Percentiles rank a stretch among this genome's conserved stretches.
Conservation (phyloP, 2,113 vertebrate genomes). For the mouse (Mus musculus) region DNA sequence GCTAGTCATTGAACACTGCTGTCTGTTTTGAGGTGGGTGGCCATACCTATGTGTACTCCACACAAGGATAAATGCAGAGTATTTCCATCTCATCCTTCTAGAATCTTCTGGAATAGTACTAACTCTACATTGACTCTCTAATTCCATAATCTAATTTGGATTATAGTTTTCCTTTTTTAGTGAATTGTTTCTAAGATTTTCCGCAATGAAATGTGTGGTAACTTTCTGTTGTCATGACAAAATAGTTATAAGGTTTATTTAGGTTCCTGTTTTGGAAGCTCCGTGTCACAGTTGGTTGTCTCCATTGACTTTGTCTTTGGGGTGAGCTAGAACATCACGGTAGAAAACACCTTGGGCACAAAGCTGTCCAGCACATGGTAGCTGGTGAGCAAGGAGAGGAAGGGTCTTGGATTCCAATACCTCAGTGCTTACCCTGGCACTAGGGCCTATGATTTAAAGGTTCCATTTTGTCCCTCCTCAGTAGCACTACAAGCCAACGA, state of each 20-base stretch:
- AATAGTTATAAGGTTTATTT: background rate
- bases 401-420: background rate
- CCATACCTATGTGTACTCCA: background rate
- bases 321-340: background rate
- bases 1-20: background rate
- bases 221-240: background rate
- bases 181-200: constrained; percentile 15
- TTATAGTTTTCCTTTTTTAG: background rate
- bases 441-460: background rate
- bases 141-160: background rate
- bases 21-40: background rate
- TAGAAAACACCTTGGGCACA: background rate
- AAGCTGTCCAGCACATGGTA: background rate
- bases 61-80: background rate
- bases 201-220: background rate
- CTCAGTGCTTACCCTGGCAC: no score
- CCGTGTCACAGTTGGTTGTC: background rate
- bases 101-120: background rate
- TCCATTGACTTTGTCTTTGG: background rate
- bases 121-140: background rate
- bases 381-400: background rate
- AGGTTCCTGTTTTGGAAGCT: background rate
- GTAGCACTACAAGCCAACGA: background rate
- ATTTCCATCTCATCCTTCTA: background rate
- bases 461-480: no score